Conservation (phyloP, 2,797 vertebrate genomes). For the Orientallactaga sibirica region DNA sequence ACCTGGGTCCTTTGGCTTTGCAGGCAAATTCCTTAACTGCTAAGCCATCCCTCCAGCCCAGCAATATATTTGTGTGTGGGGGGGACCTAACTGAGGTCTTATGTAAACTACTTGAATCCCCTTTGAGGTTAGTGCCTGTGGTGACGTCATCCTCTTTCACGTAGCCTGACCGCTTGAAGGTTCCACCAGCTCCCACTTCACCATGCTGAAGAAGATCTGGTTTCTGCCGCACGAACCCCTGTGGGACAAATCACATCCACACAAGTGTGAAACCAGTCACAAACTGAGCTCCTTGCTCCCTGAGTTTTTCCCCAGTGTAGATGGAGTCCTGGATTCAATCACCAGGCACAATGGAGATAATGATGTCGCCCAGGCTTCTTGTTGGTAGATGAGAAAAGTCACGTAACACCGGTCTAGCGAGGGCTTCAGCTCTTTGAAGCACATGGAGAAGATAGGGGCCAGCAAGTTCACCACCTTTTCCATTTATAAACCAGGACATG, state of each 20-base stretch:
- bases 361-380: not conserved
- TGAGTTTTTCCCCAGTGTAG: not conserved
- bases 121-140: not conserved
- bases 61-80: no score
- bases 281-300: not conserved
- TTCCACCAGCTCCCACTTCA: not conserved
- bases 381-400: not conserved
- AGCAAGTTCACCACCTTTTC: not conserved
- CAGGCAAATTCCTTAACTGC: no score
- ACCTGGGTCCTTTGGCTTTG: no score
- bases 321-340: not conserved
- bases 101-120: not conserved
- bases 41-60: no score
- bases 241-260: not conserved
- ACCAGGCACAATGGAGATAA: not conserved
- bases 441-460: not conserved
- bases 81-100: not conserved
- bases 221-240: not conserved
- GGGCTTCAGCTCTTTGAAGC: not conserved
- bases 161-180: not conserved
- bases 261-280: not conserved
- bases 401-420: not conserved
- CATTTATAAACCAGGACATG: not conserved
- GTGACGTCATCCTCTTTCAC: not conserved
- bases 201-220: not conserved